These are phyloP conservation scores for Kryptolebias ocellatus DNA, from an alignment of 2,797 vertebrate genomes.

Conservation along the genomic window DNA sequence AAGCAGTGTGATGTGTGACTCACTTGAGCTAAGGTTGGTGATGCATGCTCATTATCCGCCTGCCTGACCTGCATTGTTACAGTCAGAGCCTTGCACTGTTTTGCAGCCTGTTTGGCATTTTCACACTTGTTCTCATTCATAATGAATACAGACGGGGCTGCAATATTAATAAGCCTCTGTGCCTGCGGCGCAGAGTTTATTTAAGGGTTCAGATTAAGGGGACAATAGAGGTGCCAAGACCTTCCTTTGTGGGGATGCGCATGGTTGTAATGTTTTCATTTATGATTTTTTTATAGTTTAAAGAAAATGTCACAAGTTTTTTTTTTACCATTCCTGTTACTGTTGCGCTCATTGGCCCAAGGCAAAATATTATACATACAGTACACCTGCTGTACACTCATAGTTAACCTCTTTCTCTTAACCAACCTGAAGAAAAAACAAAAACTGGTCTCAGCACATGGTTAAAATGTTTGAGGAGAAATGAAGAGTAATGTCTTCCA, in stretches of 20 bases:
- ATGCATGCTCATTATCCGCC: slow-evolving; percentile 62
- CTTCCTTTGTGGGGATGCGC: slow-evolving; percentile 20
- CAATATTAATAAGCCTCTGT: slow-evolving; percentile 81
- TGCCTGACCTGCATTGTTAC: slow-evolving; percentile 74
- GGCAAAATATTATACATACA: slow-evolving; percentile 21
- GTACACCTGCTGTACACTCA: background rate
- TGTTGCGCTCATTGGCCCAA: background rate
- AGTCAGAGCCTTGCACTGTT: slow-evolving; percentile 66
- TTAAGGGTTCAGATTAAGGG: slow-evolving; percentile 76
- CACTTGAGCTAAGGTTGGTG: slow-evolving; percentile 43
- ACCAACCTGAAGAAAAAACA: slow-evolving; percentile 11
- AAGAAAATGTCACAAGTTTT: slow-evolving; percentile 33
- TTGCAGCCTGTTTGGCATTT: slow-evolving; percentile 70
- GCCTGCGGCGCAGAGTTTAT: slow-evolving; percentile 73
- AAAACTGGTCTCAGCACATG: background rate
- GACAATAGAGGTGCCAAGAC: slow-evolving; percentile 64
- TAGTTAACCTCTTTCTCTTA: background rate
- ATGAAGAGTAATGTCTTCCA: slow-evolving; percentile 6
- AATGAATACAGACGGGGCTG: slow-evolving; percentile 78
- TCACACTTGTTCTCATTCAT: slow-evolving; percentile 85
- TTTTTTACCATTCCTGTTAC: slow-evolving; percentile 20
- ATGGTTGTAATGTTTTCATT: slow-evolving; percentile 40
- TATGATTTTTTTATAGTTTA: slow-evolving; percentile 33
- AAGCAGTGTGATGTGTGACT: slow-evolving; percentile 29
- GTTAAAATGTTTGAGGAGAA: slow-evolving; percentile 5